Base-by-base conservation (phyloP, 2,113 vertebrate species). In the Pollimyrus isidori region DNA sequence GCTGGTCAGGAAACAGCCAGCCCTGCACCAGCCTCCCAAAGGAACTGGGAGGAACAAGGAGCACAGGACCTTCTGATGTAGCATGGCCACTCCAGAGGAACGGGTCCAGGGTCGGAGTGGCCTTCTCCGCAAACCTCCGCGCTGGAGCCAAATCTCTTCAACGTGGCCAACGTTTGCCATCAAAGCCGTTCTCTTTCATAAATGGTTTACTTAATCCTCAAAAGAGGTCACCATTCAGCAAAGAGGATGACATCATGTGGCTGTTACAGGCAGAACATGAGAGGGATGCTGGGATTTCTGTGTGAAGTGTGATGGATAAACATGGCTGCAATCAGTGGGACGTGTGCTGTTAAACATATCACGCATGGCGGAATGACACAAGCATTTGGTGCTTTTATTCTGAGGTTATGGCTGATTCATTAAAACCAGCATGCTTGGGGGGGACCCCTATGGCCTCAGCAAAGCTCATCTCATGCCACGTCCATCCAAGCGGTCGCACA, bases 1-100 rank as follows among this genome's bases (percentile, higher is more conserved):
- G 86, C 87, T 48, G 62, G 88, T 89, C 91, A 91, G 92, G 91
- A 93, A 92, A 88, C 88, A 45, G 30, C 52, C 65, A 45, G 62
- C 45, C 87, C 62, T 46, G 42, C 23, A 2, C 5, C 46, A 26
- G 42, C 62, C 45, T 21, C 13, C 21, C 42, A 85, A 49, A 49
- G 42, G 82, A 85, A n/a, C 21, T 11, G 30, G 39, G 87, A n/a
- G 87, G 45, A 17, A 85, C 15, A 23, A 48, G 21, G 10, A 85
- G 42, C 2, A 39, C 23, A 6, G 82, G 46, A 15, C 23, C 10
- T 49, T 85, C 46, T 49, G 62, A 69, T 69, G 62, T 65, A 65
- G n/a, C n/a, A 11, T 3, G 62, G 62, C 62, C n/a, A 84, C 39
- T 56, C 6, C 50, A 52, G 35, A 19, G 13, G 15, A 80, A 7